Percentiles rank a stretch among this genome's conserved stretches.
phyloP scores from a whole-genome alignment of 2,113 vertebrate species.

The Paramisgurnus dabryanus region DNA sequence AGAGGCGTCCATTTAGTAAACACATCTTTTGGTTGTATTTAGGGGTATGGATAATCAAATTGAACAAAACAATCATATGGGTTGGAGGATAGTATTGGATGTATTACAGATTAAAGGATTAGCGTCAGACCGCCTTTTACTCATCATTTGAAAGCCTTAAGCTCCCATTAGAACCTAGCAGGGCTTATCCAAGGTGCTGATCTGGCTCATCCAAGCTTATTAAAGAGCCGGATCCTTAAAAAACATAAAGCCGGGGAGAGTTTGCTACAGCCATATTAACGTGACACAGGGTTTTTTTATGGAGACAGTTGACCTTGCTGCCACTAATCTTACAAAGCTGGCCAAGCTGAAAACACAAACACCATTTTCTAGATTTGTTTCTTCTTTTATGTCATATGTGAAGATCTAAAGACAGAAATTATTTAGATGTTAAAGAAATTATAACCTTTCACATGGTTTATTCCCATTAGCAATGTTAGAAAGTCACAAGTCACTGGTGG shows the following conservation, averaged over 20 bases:
- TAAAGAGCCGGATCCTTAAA: slow-evolving; percentile 5
- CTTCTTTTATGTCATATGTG: not conserved
- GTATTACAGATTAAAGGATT: slow-evolving; percentile 58
- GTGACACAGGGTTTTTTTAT: not conserved
- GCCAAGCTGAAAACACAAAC: not conserved
- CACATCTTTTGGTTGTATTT: too few species aligned
- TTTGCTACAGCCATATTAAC: not conserved
- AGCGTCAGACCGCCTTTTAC: slow-evolving; percentile 19
- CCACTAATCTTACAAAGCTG: not conserved
- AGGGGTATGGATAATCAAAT: too few species aligned
- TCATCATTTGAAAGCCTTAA: slow-evolving; percentile 51
- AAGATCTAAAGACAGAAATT: too few species aligned
- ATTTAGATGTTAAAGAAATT: too few species aligned
- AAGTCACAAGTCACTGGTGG: too few species aligned
- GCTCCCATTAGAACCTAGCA: slow-evolving; percentile 30
- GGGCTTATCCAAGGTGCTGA: slow-evolving; percentile 47
- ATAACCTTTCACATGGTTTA: too few species aligned
- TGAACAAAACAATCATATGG: too few species aligned
- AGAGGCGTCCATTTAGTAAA: too few species aligned
- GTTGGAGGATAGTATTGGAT: too few species aligned
- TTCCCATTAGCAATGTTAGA: too few species aligned
- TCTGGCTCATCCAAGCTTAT: slow-evolving; percentile 32
- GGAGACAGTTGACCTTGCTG: not conserved
- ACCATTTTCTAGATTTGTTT: not conserved
- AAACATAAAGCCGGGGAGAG: slow-evolving; percentile 25